phyloP scores from a whole-genome alignment of 2,888 invertebrate genomes.

The Agrochola lychnidis region DNA sequence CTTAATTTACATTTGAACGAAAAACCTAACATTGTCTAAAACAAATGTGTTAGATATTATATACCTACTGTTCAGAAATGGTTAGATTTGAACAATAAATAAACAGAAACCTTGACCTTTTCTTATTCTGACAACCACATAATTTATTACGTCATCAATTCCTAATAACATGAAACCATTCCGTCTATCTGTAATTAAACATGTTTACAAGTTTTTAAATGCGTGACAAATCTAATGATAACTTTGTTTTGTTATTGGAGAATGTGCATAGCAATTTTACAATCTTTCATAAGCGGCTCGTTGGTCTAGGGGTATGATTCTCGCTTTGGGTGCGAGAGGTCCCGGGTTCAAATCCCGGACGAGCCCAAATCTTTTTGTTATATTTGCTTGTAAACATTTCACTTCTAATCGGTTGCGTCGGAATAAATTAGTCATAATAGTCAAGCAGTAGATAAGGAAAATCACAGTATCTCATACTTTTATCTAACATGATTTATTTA shows the following conservation, averaged over 20 bases:
- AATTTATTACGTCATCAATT: conserved; percentile 10
- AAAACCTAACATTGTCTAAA: no score
- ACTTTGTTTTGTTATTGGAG: not conserved
- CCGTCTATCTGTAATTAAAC: not conserved
- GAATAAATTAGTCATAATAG: not conserved
- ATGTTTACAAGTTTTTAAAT: not conserved
- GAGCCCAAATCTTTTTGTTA: conserved; percentile 80
- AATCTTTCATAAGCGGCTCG: conserved; percentile 74
- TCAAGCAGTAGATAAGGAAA: not conserved
- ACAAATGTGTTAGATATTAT: not conserved
- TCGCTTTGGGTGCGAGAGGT: conserved; percentile 91
- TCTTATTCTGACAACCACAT: not conserved
- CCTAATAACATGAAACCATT: not conserved
- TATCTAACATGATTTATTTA: not conserved
- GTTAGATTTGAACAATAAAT: no score
- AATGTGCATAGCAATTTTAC: not conserved
- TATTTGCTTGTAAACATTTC: not conserved
- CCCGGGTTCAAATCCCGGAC: conserved; percentile 92
- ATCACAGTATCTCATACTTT: not conserved
- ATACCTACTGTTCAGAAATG: not conserved
- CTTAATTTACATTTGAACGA: not conserved
- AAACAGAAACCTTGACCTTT: not conserved
- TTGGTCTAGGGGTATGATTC: conserved; percentile 91
- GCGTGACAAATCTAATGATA: not conserved
- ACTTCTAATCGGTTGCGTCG: not conserved